These are phyloP conservation scores for Cephus cinctus DNA, from an alignment of 1,140 invertebrate species.

Conservation along the genomic window DNA sequence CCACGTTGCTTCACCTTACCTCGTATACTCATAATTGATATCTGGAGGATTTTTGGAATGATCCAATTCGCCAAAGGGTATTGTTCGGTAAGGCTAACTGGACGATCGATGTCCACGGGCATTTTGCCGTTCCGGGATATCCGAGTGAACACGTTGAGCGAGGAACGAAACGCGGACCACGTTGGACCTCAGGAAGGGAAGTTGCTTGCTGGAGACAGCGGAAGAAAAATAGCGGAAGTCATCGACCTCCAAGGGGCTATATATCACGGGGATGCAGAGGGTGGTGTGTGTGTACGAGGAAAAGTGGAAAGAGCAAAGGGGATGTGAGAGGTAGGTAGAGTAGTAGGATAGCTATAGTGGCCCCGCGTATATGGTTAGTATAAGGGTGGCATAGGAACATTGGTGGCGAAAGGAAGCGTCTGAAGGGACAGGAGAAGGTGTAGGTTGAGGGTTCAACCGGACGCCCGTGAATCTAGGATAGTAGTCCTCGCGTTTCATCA, in stretches of 20 bases:
- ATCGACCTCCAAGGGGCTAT: conserved; percentile 71
- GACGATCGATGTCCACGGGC: conserved; percentile 35
- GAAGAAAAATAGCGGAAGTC: conserved; percentile 74
- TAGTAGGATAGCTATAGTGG: conserved; percentile 6
- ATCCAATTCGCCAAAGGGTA: too few relatives aligned
- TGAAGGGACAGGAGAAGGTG: neutral
- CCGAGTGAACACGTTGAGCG: conserved; percentile 28
- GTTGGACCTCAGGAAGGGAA: conserved; percentile 42
- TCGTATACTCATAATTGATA: too few relatives aligned
- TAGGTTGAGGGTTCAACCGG: neutral
- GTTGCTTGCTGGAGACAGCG: conserved; percentile 60
- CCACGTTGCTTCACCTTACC: too few relatives aligned
- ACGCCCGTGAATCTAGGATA: conserved; percentile 31
- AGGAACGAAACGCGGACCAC: conserved; percentile 25
- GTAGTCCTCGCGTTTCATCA: conserved; percentile 40
- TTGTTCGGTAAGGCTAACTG: too few relatives aligned
- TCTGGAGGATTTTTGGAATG: too few relatives aligned
- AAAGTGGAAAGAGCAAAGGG: conserved; percentile 41
- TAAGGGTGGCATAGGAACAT: neutral
- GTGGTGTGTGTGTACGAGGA: conserved; percentile 10
- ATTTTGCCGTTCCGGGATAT: conserved; percentile 37
- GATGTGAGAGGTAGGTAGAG: conserved; percentile 30
- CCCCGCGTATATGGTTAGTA: conserved; percentile 3
- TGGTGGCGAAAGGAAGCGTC: conserved; percentile 3
- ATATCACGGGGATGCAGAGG: conserved; percentile 57